Evolutionary conservation across 2,113 vertebrate species (phyloP), one percentile per base, ranked within the genome.

Genomic region (Cephalopholis sonnerati): DNA sequence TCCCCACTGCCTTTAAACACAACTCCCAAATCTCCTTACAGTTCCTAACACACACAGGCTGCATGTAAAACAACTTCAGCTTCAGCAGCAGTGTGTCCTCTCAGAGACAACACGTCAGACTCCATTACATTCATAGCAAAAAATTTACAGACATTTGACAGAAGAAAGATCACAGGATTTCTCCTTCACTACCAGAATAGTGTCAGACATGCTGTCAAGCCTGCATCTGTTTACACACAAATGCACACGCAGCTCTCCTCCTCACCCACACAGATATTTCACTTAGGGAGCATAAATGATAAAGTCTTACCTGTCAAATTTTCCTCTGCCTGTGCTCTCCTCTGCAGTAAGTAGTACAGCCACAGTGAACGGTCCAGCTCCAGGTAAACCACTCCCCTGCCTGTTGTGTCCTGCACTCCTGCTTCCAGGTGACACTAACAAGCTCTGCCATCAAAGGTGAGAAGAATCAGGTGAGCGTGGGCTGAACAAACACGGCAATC

Each of bases 261-360:
- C 51, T 48, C 67, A 18, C n/a, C 4, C 53, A 11, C 50, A 12
- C 58, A n/a, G 1, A 62, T 18, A 48, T 17, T 64, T 36, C 25
- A 25, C 1, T 29, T n/a, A 24, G 32, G 7, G 32, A 62, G 24
- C 10, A 24, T 18, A 9, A 53, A 32, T 39, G 1, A 22, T 12
- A 11, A 48, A 65, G 16, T 50, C 8, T 86, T 81, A 89, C 87
- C 84, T 84, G 0, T 32, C 17, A 67, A 2, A 46, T 13, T 3
- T 10, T 32, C 55, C 36, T 41, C 29, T 25, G 3, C 6, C 0
- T 9, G 18, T 24, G n/a, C 48, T 62, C 20, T 5, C 46, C 55
- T 54, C 11, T 53, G 20, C 2, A 15, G 2, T 29, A 0, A n/a
- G 11, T 3, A 7, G 7, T 3, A 1, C 3, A 76, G 16, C 25